A percentile compares a stretch with the other conserved stretches of the same genome.
Evolutionary conservation across 2,888 invertebrate species (phyloP).

Genomic region (Argyresthia albistria): DNA sequence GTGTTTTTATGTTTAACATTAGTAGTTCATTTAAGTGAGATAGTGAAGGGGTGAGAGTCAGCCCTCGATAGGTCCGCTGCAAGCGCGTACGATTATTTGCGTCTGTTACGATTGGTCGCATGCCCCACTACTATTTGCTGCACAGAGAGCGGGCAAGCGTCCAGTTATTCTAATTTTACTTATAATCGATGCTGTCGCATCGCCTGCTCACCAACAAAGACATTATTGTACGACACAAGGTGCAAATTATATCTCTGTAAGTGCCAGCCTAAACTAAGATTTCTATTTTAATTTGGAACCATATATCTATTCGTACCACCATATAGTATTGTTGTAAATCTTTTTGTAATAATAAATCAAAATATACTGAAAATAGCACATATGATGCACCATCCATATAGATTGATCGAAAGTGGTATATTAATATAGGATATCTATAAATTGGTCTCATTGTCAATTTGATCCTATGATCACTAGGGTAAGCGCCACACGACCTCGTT

Average conservation of each 20-base stretch:
- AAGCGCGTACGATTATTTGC: constrained; percentile 47
- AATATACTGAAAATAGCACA: too few relatives aligned
- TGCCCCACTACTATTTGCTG: constrained; percentile 71
- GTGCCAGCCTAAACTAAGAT: too few relatives aligned
- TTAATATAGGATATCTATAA: too few relatives aligned
- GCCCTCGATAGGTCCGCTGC: constrained; percentile 30
- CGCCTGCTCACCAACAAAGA: constrained; percentile 54
- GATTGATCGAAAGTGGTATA: too few relatives aligned
- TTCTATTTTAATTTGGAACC: too few relatives aligned
- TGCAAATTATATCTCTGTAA: constrained; percentile 13
- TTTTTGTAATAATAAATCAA: too few relatives aligned
- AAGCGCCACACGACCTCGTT: too few relatives aligned
- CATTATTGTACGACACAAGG: constrained; percentile 37
- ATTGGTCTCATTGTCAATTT: too few relatives aligned
- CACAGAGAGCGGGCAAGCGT: constrained; percentile 63
- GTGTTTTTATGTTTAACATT: neutral
- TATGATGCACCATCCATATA: too few relatives aligned
- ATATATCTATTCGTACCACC: too few relatives aligned
- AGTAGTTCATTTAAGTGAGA: neutral
- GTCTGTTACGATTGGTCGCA: constrained; percentile 65
- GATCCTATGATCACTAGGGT: too few relatives aligned
- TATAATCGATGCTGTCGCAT: constrained; percentile 68
- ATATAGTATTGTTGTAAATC: too few relatives aligned
- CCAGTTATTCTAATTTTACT: constrained; percentile 72
- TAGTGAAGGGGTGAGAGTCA: constrained; percentile 25